Evolutionary conservation across 2,113 vertebrate genomes (phyloP).

Genomic region (Thalassarche chlororhynchos): DNA sequence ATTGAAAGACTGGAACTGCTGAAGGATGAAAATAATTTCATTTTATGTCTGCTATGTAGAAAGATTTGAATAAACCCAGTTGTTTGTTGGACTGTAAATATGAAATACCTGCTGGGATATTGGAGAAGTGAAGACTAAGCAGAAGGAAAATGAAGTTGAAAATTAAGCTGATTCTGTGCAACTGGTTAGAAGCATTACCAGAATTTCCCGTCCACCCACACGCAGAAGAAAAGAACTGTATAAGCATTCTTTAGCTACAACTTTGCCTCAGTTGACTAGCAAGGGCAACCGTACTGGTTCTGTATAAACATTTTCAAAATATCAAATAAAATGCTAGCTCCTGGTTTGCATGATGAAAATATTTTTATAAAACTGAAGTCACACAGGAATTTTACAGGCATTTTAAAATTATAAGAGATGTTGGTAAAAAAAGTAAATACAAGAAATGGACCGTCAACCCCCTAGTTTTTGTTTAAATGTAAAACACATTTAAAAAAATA

Average conservation of each 20-base stretch:
- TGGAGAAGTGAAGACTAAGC: background rate
- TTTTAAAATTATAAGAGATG: background rate
- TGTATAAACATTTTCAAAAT: background rate
- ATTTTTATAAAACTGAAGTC: background rate
- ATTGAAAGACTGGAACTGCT: constrained; percentile 7
- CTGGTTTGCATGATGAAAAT: background rate
- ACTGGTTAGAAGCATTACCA: background rate
- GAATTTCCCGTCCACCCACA: background rate
- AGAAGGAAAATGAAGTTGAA: constrained; percentile 23
- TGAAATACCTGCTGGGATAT: background rate
- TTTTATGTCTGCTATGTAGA: constrained; percentile 40
- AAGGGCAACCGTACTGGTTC: background rate
- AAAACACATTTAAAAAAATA: background rate
- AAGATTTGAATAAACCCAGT: constrained; percentile 37
- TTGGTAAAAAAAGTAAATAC: background rate
- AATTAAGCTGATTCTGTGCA: background rate
- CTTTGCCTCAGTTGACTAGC: background rate
- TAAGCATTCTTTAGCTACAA: background rate
- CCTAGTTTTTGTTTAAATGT: background rate
- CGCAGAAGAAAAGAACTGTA: background rate
- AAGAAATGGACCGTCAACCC: background rate
- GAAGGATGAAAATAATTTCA: constrained; percentile 52
- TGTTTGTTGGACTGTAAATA: constrained; percentile 39
- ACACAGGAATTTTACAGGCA: background rate
- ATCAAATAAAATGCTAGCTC: background rate